Percentiles rank a stretch among this genome's conserved stretches.
phyloP scores from a whole-genome alignment of 2,113 vertebrate species.

The Herpetotheres cachinnans region DNA sequence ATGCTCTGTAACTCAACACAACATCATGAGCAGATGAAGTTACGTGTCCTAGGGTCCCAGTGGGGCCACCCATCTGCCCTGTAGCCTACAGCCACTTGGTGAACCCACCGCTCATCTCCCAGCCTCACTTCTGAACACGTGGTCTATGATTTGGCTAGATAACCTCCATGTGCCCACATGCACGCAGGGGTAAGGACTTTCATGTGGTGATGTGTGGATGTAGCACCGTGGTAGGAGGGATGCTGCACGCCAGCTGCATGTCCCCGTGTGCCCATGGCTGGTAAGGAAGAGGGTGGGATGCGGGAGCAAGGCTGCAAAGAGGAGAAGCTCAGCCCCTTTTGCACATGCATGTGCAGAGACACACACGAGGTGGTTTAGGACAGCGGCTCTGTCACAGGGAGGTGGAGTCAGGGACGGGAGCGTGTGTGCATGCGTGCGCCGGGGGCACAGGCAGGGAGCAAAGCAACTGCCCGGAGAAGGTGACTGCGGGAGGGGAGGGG shows the following conservation, averaged over 20 bases:
- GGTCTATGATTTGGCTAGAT: background rate
- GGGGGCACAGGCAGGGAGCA: background rate
- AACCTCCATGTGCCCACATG: background rate
- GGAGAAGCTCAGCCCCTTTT: background rate
- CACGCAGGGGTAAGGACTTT: too few relatives aligned
- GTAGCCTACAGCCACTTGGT: background rate
- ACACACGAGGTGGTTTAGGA: background rate
- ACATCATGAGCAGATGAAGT: background rate
- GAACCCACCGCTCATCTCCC: background rate
- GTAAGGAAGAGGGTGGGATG: background rate
- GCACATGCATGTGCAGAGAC: background rate
- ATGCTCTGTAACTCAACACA: fast-evolving
- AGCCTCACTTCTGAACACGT: background rate
- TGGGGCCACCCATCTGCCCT: too few relatives aligned
- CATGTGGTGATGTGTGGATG: background rate
- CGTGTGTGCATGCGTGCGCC: background rate
- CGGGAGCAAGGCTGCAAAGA: background rate
- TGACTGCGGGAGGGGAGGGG: background rate
- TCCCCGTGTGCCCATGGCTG: fast-evolving
- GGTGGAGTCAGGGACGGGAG: background rate
- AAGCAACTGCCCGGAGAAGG: background rate
- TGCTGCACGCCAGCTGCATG: background rate
- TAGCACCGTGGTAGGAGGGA: background rate
- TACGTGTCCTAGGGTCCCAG: background rate
- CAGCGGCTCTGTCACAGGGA: fast-evolving